Conservation (phyloP, 92 coral and sea anemone genomes). For the Umimayanthus chanpuru region DNA sequence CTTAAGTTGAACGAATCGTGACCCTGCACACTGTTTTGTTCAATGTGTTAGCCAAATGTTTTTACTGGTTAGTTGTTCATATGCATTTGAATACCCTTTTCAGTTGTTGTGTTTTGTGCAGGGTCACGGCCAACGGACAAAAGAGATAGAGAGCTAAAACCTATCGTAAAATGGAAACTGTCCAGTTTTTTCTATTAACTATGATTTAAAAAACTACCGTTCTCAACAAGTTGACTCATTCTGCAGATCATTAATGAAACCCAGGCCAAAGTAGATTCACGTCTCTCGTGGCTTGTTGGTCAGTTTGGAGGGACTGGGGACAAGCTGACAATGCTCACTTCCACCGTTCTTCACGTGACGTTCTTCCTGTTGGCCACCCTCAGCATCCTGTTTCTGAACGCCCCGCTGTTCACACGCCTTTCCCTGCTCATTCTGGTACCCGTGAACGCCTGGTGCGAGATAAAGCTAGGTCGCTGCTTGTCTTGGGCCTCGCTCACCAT, state of each 20-base stretch:
- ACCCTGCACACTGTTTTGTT: too few species aligned
- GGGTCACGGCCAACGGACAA: too few species aligned
- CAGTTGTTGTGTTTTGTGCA: too few species aligned
- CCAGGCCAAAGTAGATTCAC: conserved; percentile 77
- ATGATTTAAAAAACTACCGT: too few species aligned
- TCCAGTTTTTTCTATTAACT: too few species aligned
- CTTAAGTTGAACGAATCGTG: too few species aligned
- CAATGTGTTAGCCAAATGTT: too few species aligned
- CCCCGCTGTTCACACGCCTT: conserved; percentile 87
- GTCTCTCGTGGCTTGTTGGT: conserved; percentile 81
- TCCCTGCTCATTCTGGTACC: conserved; percentile 81
- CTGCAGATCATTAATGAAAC: conserved; percentile 78
- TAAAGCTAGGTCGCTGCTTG: conserved; percentile 72
- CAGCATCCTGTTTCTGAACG: conserved; percentile 90
- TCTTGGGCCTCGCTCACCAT: conserved; percentile 73
- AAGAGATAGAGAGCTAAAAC: too few species aligned
- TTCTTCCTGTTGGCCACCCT: conserved; percentile 86
- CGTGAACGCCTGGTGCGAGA: conserved; percentile 89
- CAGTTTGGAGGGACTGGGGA: conserved; percentile 98
- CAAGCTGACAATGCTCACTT: conserved; percentile 70
- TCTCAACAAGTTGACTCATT: neutral
- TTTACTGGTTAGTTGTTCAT: too few species aligned
- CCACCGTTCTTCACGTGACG: conserved; percentile 77
- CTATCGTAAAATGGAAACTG: too few species aligned
- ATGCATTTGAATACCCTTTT: too few species aligned